Conservation (phyloP, 1,140 invertebrate genomes). For the Oreohelix idahoensis region DNA sequence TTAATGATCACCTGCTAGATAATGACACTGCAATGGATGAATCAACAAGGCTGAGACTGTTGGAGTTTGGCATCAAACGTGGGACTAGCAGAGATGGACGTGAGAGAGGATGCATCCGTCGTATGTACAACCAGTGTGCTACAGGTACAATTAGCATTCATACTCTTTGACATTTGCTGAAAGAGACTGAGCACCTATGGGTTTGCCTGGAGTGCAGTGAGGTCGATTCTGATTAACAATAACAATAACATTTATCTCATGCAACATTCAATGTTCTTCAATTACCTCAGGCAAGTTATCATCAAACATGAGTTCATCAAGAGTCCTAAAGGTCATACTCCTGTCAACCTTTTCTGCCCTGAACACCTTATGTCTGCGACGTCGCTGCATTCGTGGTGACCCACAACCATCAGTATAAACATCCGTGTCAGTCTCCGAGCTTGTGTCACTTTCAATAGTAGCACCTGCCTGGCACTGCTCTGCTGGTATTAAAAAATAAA, state of each 20-base stretch:
- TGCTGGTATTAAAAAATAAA: not conserved
- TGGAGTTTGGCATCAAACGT: too few species aligned
- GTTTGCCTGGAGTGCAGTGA: too few species aligned
- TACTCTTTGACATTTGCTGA: too few species aligned
- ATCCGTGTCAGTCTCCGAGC: constrained; percentile 33
- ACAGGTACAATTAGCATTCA: too few species aligned
- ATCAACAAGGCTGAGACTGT: too few species aligned
- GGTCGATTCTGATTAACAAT: too few species aligned
- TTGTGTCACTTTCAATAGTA: constrained; percentile 32
- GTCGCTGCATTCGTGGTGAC: constrained; percentile 74
- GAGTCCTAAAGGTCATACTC: constrained; percentile 66
- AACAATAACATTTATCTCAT: not conserved
- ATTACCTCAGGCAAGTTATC: constrained; percentile 93
- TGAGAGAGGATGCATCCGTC: too few species aligned
- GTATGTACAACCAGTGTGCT: too few species aligned
- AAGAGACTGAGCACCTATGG: too few species aligned
- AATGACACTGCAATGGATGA: too few species aligned
- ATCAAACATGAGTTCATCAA: constrained; percentile 86
- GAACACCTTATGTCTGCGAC: constrained; percentile 63
- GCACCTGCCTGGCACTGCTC: not conserved
- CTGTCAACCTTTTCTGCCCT: constrained; percentile 65
- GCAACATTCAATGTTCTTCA: not conserved
- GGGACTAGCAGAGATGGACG: too few species aligned
- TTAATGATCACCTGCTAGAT: too few species aligned
- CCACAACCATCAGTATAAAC: constrained; percentile 76